phyloP scores from a whole-genome alignment of 2,888 invertebrate genomes.

The Tiliacea citrago region DNA sequence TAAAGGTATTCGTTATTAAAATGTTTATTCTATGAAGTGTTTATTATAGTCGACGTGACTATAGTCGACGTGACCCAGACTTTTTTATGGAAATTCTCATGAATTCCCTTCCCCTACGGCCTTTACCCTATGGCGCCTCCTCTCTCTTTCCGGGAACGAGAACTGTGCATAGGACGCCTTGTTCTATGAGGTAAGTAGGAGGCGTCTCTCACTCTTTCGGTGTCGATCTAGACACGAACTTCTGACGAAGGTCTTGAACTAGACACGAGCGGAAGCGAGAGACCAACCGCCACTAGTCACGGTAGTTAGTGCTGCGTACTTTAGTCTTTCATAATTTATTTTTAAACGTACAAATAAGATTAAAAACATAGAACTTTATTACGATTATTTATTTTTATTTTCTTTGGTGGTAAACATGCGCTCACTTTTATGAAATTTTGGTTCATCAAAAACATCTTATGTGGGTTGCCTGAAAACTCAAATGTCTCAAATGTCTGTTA shows the following conservation, averaged over 20 bases:
- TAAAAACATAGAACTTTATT: background rate
- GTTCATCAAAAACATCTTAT: background rate
- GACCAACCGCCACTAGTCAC: background rate
- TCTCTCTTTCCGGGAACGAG: background rate
- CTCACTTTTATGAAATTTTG: background rate
- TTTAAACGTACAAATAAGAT: background rate
- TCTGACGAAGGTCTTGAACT: too few relatives aligned
- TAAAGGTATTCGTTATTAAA: background rate
- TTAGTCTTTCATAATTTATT: background rate
- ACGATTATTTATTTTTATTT: background rate
- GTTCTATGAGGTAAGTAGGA: background rate
- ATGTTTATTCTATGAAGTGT: background rate
- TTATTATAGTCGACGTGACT: background rate
- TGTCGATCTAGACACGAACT: too few relatives aligned
- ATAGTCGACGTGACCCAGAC: too few relatives aligned
- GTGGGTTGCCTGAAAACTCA: background rate
- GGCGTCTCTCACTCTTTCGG: background rate
- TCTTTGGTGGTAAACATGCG: background rate
- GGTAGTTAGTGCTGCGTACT: background rate
- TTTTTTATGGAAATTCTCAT: background rate
- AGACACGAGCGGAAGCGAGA: background rate
- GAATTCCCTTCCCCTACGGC: background rate
- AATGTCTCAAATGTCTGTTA: background rate
- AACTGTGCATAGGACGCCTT: background rate
- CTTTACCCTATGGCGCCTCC: background rate